Evolutionary conservation across 2,888 invertebrate species (phyloP).

Genomic region (Drosophila lacicola): DNA sequence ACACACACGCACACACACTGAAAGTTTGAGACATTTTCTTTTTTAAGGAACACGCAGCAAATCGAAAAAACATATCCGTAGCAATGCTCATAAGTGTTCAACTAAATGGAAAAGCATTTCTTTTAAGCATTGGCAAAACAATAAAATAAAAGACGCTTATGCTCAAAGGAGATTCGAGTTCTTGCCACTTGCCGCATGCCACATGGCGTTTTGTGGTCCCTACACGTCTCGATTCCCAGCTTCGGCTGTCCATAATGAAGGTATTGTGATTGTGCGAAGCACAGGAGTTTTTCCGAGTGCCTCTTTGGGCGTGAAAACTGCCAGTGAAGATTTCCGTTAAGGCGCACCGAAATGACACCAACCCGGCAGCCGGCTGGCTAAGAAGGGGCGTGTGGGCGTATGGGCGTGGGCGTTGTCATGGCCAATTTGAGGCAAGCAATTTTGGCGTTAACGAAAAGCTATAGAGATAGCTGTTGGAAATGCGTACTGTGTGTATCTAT

Average conservation of each 20-base stretch:
- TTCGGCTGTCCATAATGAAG: slow-evolving; percentile 64
- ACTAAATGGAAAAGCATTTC: slow-evolving; percentile 81
- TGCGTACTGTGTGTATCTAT: slow-evolving; percentile 34
- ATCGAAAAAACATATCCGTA: slow-evolving; percentile 63
- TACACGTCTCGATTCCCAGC: slow-evolving; percentile 54
- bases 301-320: slow-evolving; percentile 68
- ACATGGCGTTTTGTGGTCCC: slow-evolving; percentile 50
- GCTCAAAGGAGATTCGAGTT: slow-evolving; percentile 49
- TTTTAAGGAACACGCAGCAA: slow-evolving; percentile 51
- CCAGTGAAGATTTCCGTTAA: slow-evolving; percentile 64
- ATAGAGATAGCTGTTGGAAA: slow-evolving; percentile 54
- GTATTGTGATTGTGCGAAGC: slow-evolving; percentile 62
- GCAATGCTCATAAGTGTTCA: slow-evolving; percentile 79
- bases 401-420: slow-evolving; percentile 35
- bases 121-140: slow-evolving; percentile 80
- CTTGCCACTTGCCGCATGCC: slow-evolving; percentile 36
- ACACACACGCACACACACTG: slow-evolving; percentile 8
- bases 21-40: slow-evolving; percentile 63
- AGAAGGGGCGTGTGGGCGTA: background rate
- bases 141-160: slow-evolving; percentile 75
- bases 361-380: background rate
- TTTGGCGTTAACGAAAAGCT: slow-evolving; percentile 48
- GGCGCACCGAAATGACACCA: slow-evolving; percentile 35
- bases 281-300: slow-evolving; percentile 23
- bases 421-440: slow-evolving; percentile 64